phyloP scores from a whole-genome alignment of 2,888 invertebrate species.

The Stomorhina lunata region DNA sequence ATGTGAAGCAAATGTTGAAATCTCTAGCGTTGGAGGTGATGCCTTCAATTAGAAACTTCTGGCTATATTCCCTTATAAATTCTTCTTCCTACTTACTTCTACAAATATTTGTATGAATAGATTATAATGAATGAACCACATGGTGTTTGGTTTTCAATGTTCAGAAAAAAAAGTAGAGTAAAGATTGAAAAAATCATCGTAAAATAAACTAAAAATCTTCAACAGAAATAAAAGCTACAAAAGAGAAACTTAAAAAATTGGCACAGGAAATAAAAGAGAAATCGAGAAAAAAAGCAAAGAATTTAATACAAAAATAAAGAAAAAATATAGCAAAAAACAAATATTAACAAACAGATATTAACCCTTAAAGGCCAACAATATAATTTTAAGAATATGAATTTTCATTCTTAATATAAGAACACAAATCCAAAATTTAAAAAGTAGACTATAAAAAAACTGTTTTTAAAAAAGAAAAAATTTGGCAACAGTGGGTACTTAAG shows the following conservation, averaged over 20 bases:
- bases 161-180: slow-evolving; percentile 4
- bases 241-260: slow-evolving; percentile 24
- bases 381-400: background rate
- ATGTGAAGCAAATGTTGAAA: no score
- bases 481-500: no score
- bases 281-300: background rate
- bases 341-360: background rate
- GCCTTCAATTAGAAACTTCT: no score
- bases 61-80: no score
- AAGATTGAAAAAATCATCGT: background rate
- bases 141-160: slow-evolving; percentile 52
- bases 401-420: no score
- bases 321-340: background rate
- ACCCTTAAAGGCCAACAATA: background rate
- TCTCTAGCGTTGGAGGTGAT: no score
- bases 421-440: no score
- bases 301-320: background rate
- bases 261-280: slow-evolving; percentile 19
- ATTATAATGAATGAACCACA: slow-evolving; percentile 58
- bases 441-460: no score
- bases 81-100: slow-evolving; percentile 9
- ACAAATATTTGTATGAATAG: slow-evolving; percentile 58
- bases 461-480: no score
- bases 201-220: slow-evolving; percentile 2
- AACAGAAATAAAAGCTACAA: background rate